Base-by-base conservation (phyloP, 2,113 vertebrate genomes). In the Pachypanchax playfairii region DNA sequence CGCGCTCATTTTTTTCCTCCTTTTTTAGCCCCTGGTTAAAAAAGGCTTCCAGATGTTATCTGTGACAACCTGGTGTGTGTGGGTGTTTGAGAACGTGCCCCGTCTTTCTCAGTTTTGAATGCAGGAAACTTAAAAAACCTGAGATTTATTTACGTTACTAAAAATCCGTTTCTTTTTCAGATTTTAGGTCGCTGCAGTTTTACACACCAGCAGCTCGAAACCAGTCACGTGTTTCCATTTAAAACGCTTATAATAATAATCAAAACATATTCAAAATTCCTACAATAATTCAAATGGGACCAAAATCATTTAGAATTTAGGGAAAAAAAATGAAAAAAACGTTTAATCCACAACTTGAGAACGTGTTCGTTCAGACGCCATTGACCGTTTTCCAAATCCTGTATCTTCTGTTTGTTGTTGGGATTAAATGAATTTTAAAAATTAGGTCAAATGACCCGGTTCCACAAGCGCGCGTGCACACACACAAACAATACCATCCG, bases 361-460 rank as follows among this genome's bases (percentile, higher is more conserved):
- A 17, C 2, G 22, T 20, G 33, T 35, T n/a, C 12, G 15, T 1
- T 56, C 14, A 25, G 4, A 20, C 6, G 14, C 22, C 52, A 11
- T 38, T 58, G 58, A 39, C 21, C 36, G 6, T 21, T 24, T 11
- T 67, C 26, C 38, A 70, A 79, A 66, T 61, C 72, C 36, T 25
- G 18, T 18, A 41, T 55, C 26, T 9, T 41, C 0, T 65, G 54
- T 83, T 84, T 84, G 75, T 71, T 80, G 65, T 73, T 66, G 50
- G 69, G 79, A 86, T 76, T 82, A 80, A 62, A 64, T 59, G 50
- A 66, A 65, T 57, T 68, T 60, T 60, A 18, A 5, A 81, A 84
- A 87, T 79, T 74, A 77, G 87, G 87, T 87, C 85, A 88, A 67
- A 78, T 79, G 54, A 73, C 64, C 80, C 75, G 52, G 53, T 53